Conservation (phyloP, 2,797 vertebrate genomes). For the Coracias cyanogaster region DNA sequence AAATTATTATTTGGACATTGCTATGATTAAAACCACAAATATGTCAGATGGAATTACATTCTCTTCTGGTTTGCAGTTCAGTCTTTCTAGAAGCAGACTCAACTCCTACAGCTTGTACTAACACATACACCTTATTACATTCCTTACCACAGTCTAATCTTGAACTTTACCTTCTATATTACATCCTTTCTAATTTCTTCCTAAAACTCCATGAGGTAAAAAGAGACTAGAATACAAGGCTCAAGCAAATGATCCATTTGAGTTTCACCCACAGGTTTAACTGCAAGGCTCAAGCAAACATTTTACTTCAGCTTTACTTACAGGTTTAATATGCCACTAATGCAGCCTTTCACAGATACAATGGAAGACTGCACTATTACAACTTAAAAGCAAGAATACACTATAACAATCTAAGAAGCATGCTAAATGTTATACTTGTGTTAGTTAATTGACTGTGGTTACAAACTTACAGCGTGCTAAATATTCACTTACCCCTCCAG, state of each 20-base stretch:
- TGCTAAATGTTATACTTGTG: neutral
- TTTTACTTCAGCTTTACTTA: neutral
- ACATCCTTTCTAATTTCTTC: neutral
- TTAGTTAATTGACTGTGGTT: neutral
- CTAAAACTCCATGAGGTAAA: neutral
- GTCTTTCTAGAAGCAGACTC: neutral
- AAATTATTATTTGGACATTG: neutral
- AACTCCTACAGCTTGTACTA: neutral
- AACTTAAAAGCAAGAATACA: neutral
- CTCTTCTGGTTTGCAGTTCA: neutral
- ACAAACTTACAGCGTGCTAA: neutral
- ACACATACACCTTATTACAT: neutral
- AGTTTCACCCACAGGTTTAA: neutral
- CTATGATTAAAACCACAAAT: neutral
- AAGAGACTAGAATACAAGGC: neutral
- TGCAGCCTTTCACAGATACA: too few species aligned
- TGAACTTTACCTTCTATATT: neutral
- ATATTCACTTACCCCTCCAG: neutral
- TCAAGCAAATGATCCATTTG: neutral
- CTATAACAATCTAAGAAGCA: neutral
- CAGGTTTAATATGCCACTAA: neutral
- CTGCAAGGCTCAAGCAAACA: neutral
- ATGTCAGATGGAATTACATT: neutral
- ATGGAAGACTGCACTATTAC: neutral
- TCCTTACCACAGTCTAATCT: neutral